Evolutionary conservation across 1,140 invertebrate genomes (phyloP), one percentile per base, ranked within the genome.

Genomic region (Polypedilum pembai): DNA sequence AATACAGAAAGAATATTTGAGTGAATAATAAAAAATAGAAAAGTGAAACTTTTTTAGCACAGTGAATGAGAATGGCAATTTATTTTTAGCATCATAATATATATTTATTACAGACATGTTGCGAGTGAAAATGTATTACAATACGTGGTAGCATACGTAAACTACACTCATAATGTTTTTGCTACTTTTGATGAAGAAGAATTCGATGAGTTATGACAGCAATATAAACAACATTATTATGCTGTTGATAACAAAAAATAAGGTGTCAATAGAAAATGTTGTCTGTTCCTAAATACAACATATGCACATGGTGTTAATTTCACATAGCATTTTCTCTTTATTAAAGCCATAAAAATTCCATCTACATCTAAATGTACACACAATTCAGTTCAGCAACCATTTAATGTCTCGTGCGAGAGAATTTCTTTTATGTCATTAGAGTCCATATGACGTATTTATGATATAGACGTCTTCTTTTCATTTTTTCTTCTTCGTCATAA

Each of bases 271-370:
- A n/a, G 45, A 56, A 56, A n/a, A n/a, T 56, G 12, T 56, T 33
- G 24, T 33, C 24, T 33, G 5, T 33, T 33, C 24, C 24, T 5
- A 33, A n/a, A 15, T 45, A 15, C 45, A 56, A n/a, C n/a, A 56
- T 12, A 15, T 56, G n/a, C 45, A n/a, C 10, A n/a, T 56, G n/a
- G 45, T 56, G 12, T n/a, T 56, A n/a, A 56, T n/a, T 56, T n/a
- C 45, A 56, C n/a, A n/a, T 56, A 56, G 45, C 15, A n/a, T 45
- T 45, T 45, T 45, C 41, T 45, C 15, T 45, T 56, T 56, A 56
- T 56, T 56, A 56, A 56, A 56, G 45, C 15, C 45, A 56, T 56
- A 56, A 56, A 56, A 56, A 56, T 56, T 56, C 45, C 45, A 56
- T 56, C 45, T 56, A 56, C 12, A 56, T 56, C 45, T 56, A 15